These are phyloP conservation scores for Steromphala cineraria DNA, from an alignment of 2,888 invertebrate genomes.

Conservation along the genomic window DNA sequence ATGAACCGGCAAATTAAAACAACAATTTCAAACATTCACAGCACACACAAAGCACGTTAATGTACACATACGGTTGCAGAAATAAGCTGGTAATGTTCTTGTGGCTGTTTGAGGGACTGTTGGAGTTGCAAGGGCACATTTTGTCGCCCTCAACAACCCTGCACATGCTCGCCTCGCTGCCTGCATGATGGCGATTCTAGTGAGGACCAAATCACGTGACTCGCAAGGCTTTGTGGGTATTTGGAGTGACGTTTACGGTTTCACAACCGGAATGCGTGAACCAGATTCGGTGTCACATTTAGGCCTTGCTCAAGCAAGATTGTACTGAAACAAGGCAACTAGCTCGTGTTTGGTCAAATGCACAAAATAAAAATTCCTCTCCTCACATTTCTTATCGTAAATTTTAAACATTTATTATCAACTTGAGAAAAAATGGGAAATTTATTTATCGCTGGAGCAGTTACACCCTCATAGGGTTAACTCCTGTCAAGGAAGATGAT, in stretches of 20 bases:
- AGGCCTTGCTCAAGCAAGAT: neutral
- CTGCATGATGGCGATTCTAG: slow-evolving; percentile 79
- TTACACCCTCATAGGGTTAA: too few species aligned
- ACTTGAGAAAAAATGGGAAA: too few species aligned
- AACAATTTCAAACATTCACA: neutral
- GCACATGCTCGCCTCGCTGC: slow-evolving; percentile 79
- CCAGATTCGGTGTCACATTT: neutral
- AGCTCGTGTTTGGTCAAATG: too few species aligned
- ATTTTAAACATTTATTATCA: too few species aligned
- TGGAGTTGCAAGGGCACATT: slow-evolving; percentile 76
- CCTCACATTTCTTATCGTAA: too few species aligned
- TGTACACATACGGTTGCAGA: slow-evolving; percentile 78
- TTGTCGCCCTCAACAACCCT: slow-evolving; percentile 79
- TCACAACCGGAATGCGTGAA: neutral
- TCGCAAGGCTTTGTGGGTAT: neutral
- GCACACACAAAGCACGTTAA: neutral
- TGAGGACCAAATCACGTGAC: slow-evolving; percentile 38
- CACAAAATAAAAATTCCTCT: too few species aligned
- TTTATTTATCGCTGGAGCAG: too few species aligned
- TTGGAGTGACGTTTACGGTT: neutral
- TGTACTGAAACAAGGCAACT: neutral
- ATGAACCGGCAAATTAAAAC: neutral
- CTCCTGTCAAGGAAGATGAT: too few species aligned
- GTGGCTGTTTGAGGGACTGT: slow-evolving; percentile 77
- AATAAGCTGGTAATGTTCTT: slow-evolving; percentile 77